Conservation (phyloP, 2,888 invertebrate species). For the Drosophila pseudotalamancana region DNA sequence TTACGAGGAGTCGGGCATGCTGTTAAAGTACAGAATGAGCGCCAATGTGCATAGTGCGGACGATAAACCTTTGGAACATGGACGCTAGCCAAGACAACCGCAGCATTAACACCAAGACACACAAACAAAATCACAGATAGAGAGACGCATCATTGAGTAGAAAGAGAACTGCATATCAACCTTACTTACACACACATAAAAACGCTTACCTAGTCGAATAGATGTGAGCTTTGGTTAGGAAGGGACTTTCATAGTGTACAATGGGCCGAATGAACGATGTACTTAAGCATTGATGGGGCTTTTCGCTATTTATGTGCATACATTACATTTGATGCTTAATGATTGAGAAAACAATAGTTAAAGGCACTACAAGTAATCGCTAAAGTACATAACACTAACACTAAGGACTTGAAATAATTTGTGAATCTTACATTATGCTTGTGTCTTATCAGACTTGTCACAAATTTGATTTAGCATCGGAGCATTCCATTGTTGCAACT, state of each 20-base stretch:
- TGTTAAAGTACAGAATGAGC: constrained; percentile 48
- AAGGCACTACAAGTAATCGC: constrained; percentile 18
- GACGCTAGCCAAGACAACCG: constrained; percentile 43
- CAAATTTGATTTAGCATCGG: too few relatives aligned
- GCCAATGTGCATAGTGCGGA: constrained; percentile 62
- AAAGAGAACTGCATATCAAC: constrained; percentile 9
- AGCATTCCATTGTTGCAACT: too few relatives aligned
- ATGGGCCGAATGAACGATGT: not conserved
- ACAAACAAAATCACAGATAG: not conserved
- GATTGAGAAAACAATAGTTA: constrained; percentile 62
- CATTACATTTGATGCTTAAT: constrained; percentile 67
- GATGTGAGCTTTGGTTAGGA: not conserved
- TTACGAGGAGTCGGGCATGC: constrained; percentile 14
- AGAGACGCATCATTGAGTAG: constrained; percentile 24
- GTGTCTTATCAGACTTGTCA: constrained; percentile 1
- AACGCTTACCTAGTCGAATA: not conserved
- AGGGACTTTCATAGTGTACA: constrained; percentile 3
- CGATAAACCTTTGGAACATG: constrained; percentile 37
- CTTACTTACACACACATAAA: not conserved
- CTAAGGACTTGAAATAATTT: not conserved
- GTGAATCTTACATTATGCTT: not conserved
- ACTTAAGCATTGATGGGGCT: constrained; percentile 10
- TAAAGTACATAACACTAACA: not conserved
- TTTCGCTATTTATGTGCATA: constrained; percentile 39
- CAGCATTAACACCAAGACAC: constrained; percentile 46